Conservation (phyloP, 1,140 invertebrate genomes). For the Daktulosphaira vitifoliae region DNA sequence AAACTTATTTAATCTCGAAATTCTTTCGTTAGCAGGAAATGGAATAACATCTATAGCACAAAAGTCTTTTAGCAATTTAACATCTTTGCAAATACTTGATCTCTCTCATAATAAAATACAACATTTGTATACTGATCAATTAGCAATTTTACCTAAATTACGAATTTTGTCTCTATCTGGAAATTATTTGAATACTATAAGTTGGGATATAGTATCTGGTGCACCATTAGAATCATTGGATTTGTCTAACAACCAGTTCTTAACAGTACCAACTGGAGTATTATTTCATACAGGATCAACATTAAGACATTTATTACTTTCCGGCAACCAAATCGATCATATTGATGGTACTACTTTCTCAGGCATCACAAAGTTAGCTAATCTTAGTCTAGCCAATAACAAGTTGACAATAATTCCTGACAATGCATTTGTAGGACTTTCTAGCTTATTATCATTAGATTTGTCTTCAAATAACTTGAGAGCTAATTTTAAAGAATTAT, state of each 20-base stretch:
- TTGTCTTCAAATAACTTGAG: slow-evolving; percentile 70
- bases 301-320: slow-evolving; percentile 63
- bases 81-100: slow-evolving; percentile 66
- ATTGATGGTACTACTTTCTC: slow-evolving; percentile 80
- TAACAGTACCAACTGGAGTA: slow-evolving; percentile 59
- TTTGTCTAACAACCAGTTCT: slow-evolving; percentile 68
- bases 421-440: slow-evolving; percentile 76
- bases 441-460: slow-evolving; percentile 65
- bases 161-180: slow-evolving; percentile 64
- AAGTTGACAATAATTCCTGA: slow-evolving; percentile 75
- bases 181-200: slow-evolving; percentile 66
- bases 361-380: slow-evolving; percentile 66
- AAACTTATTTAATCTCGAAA: slow-evolving; percentile 58
- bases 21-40: slow-evolving; percentile 65
- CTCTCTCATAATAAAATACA: slow-evolving; percentile 66
- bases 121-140: slow-evolving; percentile 69
- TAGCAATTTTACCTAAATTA: slow-evolving; percentile 65
- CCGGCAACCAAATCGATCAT: slow-evolving; percentile 73
- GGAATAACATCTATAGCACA: slow-evolving; percentile 60
- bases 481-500: slow-evolving; percentile 82
- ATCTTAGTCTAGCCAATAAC: slow-evolving; percentile 69
- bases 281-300: slow-evolving; percentile 66
- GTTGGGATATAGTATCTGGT: slow-evolving; percentile 68
- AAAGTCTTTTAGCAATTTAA: slow-evolving; percentile 63
- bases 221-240: slow-evolving; percentile 71